Evolutionary conservation across 2,888 invertebrate genomes (phyloP).

Genomic region (Alsophila aescularia): DNA sequence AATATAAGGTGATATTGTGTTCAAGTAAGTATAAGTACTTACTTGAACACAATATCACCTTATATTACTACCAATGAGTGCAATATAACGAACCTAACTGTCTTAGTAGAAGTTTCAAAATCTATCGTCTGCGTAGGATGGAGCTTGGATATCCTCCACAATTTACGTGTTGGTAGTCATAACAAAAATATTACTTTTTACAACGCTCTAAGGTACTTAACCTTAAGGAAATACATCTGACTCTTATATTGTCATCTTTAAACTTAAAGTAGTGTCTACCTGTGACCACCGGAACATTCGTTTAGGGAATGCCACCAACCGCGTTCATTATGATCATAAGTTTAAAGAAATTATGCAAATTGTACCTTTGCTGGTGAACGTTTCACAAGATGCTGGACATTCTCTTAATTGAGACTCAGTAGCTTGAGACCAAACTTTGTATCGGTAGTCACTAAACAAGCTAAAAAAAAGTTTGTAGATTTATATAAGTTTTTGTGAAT

Average conservation of each 20-base stretch:
- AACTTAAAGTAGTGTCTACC: slow-evolving; percentile 47
- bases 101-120: slow-evolving; percentile 5
- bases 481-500: slow-evolving; percentile 10
- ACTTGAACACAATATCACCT: slow-evolving; percentile 10
- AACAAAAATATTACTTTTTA: slow-evolving; percentile 47
- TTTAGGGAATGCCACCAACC: slow-evolving; percentile 49
- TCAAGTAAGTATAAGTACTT: slow-evolving; percentile 20
- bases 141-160: slow-evolving; percentile 10
- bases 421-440: slow-evolving; percentile 10
- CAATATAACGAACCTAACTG: neutral
- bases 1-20: slow-evolving; percentile 12
- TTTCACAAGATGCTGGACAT: slow-evolving; percentile 17
- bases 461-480: slow-evolving; percentile 7
- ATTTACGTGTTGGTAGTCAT: slow-evolving; percentile 50
- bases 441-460: slow-evolving; percentile 6
- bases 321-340: slow-evolving; percentile 39
- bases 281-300: slow-evolving; percentile 44
- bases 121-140: neutral
- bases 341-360: slow-evolving; percentile 40
- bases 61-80: slow-evolving; percentile 8
- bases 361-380: slow-evolving; percentile 8
- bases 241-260: slow-evolving; percentile 42
- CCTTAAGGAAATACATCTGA: slow-evolving; percentile 37
- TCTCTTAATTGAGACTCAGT: slow-evolving; percentile 34
- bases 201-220: slow-evolving; percentile 33